Evolutionary conservation across 2,113 vertebrate species (phyloP).

Genomic region (Podarcis cretensis): DNA sequence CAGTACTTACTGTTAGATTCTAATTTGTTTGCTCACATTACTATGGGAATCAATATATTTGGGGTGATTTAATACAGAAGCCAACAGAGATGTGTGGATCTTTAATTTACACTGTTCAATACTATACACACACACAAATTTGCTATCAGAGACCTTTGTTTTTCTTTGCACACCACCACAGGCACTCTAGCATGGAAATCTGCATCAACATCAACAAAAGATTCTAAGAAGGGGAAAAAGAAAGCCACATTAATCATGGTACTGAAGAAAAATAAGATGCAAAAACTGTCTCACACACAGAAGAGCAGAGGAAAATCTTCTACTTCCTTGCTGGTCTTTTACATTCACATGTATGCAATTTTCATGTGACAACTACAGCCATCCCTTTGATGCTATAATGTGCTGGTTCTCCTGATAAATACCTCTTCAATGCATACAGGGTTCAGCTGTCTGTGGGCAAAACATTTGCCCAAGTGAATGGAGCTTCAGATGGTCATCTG

Average conservation of each 20-base stretch:
- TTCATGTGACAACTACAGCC: neutral
- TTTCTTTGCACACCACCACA: constrained; percentile 92
- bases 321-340: neutral
- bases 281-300: neutral
- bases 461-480: neutral
- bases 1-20: constrained; percentile 64
- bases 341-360: neutral
- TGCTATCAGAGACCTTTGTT: constrained; percentile 82
- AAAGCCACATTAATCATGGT: constrained; percentile 40
- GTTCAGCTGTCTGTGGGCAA: neutral
- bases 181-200: constrained; percentile 94
- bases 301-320: neutral
- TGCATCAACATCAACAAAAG: constrained; percentile 87
- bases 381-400: neutral
- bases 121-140: constrained; percentile 69
- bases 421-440: neutral
- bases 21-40: constrained; percentile 64
- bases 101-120: constrained; percentile 59
- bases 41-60: constrained; percentile 68
- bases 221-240: constrained; percentile 73
- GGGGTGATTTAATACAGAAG: constrained; percentile 65
- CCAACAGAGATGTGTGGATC: constrained; percentile 45
- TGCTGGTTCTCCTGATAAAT: neutral
- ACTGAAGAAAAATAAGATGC: neutral
- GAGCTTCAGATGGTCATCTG: neutral